Percentiles rank a stretch among this genome's conserved stretches.
phyloP scores from a whole-genome alignment of 2,113 vertebrate species.

The Thalassoma bifasciatum region DNA sequence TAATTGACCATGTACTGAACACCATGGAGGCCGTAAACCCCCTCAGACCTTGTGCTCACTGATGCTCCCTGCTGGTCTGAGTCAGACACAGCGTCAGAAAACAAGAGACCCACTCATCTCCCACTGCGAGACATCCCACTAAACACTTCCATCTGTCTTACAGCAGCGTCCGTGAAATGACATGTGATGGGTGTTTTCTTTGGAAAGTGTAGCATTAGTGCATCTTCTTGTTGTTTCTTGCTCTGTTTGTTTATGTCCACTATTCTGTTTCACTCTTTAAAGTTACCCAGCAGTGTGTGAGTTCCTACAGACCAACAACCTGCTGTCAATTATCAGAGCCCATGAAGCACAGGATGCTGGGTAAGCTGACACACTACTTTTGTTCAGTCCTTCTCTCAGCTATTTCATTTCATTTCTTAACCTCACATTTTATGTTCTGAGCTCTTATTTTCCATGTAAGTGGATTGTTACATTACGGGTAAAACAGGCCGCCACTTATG shows the following conservation, averaged over 20 bases:
- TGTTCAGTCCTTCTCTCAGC: conserved; percentile 30
- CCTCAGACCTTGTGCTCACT: conserved; percentile 21
- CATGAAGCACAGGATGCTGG: conserved; percentile 89
- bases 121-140: conserved; percentile 7
- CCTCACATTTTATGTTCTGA: conserved; percentile 45
- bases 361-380: conserved; percentile 62
- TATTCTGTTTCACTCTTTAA: background rate
- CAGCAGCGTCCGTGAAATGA: conserved; percentile 2
- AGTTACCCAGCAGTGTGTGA: conserved; percentile 98
- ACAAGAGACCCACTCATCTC: conserved; percentile 33
- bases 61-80: conserved; percentile 65
- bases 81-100: conserved; percentile 11
- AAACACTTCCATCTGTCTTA: conserved; percentile 33
- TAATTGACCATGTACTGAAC: conserved; percentile 33
- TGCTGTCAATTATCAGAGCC: conserved; percentile 96
- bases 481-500: conserved; percentile 7
- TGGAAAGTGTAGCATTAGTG: background rate
- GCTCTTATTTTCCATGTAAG: conserved; percentile 31
- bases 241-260: background rate
- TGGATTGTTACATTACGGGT: conserved; percentile 20
- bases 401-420: conserved; percentile 49
- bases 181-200: background rate
- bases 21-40: conserved; percentile 18
- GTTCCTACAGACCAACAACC: conserved; percentile 98
- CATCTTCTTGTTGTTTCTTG: background rate